Conservation (phyloP, 2,888 invertebrate species). For the Scaptomyza polygonia region DNA sequence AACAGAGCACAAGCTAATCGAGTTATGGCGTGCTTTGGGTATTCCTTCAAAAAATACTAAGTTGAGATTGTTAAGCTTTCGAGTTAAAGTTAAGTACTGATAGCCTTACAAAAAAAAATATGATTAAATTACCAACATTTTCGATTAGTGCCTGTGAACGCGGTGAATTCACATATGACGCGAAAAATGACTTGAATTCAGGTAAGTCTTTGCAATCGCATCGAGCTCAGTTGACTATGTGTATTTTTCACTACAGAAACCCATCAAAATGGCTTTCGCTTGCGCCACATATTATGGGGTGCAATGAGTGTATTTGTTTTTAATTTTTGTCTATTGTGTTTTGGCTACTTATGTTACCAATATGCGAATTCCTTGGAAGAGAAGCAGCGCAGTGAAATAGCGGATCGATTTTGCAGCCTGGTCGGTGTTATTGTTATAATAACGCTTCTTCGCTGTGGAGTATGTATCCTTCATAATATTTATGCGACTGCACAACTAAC, state of each 20-base stretch:
- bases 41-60: slow-evolving; percentile 24
- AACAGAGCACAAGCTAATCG: slow-evolving; percentile 39
- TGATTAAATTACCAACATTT: slow-evolving; percentile 9
- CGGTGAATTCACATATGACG: slow-evolving; percentile 1
- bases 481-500: neutral
- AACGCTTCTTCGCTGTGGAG: slow-evolving; percentile 28
- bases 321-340: slow-evolving; percentile 33
- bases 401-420: neutral
- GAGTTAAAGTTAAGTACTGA: slow-evolving; percentile 2
- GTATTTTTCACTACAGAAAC: slow-evolving; percentile 19
- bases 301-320: slow-evolving; percentile 32
- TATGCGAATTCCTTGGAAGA: slow-evolving; percentile 16
- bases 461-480: slow-evolving; percentile 17
- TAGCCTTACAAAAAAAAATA: slow-evolving; percentile 19
- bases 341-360: slow-evolving; percentile 10
- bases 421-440: slow-evolving; percentile 2
- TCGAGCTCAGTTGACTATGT: neutral
- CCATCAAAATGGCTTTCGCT: neutral
- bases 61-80: neutral
- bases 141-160: slow-evolving; percentile 28
- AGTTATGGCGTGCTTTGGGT: slow-evolving; percentile 45
- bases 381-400: neutral
- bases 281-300: neutral
- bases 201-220: slow-evolving; percentile 12
- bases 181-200: neutral